Evolutionary conservation across 2,888 invertebrate species (phyloP).

Genomic region (Meteorus colon): DNA sequence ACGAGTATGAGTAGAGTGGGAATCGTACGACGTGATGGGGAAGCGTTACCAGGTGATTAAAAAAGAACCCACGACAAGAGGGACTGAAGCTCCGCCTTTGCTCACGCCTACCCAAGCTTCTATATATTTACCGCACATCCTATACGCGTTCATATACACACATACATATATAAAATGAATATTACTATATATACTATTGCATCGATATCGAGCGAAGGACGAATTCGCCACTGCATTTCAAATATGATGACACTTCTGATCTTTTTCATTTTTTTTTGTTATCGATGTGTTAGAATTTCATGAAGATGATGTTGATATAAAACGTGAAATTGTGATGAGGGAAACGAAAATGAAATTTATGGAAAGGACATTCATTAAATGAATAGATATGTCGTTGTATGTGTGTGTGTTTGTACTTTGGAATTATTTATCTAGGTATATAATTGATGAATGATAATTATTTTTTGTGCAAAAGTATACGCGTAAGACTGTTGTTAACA

Average conservation of each 20-base stretch:
- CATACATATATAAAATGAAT: neutral
- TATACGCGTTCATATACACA: neutral
- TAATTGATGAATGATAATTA: neutral
- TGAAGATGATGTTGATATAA: too few relatives aligned
- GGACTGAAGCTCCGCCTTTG: slow-evolving; percentile 40
- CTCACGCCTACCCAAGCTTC: slow-evolving; percentile 34
- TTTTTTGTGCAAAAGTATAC: neutral
- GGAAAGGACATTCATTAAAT: neutral
- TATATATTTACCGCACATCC: neutral
- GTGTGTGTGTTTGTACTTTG: neutral
- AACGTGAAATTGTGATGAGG: too few relatives aligned
- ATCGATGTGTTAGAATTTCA: too few relatives aligned
- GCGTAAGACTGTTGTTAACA: neutral
- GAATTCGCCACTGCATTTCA: too few relatives aligned
- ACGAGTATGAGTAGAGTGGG: neutral
- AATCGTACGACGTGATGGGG: neutral
- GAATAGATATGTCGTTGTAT: neutral
- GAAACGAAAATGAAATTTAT: too few relatives aligned
- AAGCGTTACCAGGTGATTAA: slow-evolving; percentile 24
- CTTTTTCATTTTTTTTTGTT: too few relatives aligned
- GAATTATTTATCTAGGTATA: neutral
- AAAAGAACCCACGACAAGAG: slow-evolving; percentile 12
- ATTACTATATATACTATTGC: neutral
- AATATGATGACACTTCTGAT: too few relatives aligned
- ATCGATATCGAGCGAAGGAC: too few relatives aligned